Conservation (phyloP, 2,797 vertebrate genomes). For the Amphiprion clarkii region DNA sequence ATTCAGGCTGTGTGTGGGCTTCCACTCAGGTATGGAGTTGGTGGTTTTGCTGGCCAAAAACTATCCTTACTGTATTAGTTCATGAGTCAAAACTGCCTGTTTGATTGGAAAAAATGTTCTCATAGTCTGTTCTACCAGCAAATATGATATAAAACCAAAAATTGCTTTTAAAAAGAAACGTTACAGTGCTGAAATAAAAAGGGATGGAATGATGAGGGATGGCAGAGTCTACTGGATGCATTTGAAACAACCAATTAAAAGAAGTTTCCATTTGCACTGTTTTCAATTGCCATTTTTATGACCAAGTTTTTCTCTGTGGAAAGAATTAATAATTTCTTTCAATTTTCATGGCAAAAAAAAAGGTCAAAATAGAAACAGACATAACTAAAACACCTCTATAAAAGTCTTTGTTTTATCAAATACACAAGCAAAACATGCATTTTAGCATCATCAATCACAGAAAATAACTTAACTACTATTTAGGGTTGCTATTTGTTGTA, state of each 20-base stretch:
- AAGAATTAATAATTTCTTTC: neutral
- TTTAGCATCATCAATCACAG: no score
- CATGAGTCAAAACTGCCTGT: constrained; percentile 15
- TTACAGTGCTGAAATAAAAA: neutral
- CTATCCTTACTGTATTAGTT: constrained; percentile 9
- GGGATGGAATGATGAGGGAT: neutral
- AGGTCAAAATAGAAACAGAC: neutral
- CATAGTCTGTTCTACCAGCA: neutral
- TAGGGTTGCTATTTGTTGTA: no score
- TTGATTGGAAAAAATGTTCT: constrained; percentile 2
- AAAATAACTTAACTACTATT: no score
- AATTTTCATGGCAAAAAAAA: no score
- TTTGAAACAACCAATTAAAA: neutral
- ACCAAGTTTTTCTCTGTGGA: neutral
- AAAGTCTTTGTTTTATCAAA: neutral
- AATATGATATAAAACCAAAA: neutral
- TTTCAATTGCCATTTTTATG: neutral
- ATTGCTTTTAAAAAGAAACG: neutral
- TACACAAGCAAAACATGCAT: neutral
- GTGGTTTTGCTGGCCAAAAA: constrained; percentile 38
- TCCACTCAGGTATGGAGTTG: constrained; percentile 35
- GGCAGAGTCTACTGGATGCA: neutral
- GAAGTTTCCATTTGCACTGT: neutral
- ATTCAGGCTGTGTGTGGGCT: constrained; percentile 60
- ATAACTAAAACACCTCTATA: no score